phyloP scores from a whole-genome alignment of 2,113 vertebrate species.

The Pollachius pollachius region DNA sequence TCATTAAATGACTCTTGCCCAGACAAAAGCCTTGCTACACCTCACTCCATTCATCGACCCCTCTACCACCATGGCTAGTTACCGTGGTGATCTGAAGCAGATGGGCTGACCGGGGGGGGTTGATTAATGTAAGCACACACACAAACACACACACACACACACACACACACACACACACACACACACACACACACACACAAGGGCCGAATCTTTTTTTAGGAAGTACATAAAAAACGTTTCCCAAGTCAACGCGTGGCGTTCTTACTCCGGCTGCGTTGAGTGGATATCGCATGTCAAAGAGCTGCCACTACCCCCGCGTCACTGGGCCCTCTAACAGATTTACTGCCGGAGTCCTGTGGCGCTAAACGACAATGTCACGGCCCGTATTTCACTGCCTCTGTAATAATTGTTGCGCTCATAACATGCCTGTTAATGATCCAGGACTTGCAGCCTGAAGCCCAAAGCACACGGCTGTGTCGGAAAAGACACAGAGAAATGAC shows the following conservation, averaged over 20 bases:
- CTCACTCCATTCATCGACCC: conserved; percentile 8
- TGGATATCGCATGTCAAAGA: neutral
- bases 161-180: too few relatives aligned
- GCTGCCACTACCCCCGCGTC: neutral
- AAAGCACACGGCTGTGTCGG: too few relatives aligned
- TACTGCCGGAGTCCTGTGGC: neutral
- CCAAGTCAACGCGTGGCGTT: neutral
- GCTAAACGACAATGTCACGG: neutral
- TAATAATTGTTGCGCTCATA: too few relatives aligned
- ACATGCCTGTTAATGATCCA: too few relatives aligned
- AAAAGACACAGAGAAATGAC: too few relatives aligned
- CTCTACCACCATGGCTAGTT: neutral
- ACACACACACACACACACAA: too few relatives aligned
- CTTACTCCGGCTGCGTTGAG: neutral
- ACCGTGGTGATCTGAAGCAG: conserved; percentile 4
- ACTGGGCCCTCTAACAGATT: neutral
- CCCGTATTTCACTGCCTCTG: too few relatives aligned
- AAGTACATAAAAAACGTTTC: too few relatives aligned
- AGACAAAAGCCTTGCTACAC: conserved; percentile 8
- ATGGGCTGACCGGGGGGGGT: neutral
- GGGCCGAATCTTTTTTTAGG: too few relatives aligned
- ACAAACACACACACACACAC: too few relatives aligned
- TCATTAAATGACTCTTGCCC: neutral
- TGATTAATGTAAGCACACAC: conserved; percentile 11
- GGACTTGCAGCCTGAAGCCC: too few relatives aligned